Evolutionary conservation across 2,888 invertebrate species (phyloP).

Genomic region (Gordius sp.): DNA sequence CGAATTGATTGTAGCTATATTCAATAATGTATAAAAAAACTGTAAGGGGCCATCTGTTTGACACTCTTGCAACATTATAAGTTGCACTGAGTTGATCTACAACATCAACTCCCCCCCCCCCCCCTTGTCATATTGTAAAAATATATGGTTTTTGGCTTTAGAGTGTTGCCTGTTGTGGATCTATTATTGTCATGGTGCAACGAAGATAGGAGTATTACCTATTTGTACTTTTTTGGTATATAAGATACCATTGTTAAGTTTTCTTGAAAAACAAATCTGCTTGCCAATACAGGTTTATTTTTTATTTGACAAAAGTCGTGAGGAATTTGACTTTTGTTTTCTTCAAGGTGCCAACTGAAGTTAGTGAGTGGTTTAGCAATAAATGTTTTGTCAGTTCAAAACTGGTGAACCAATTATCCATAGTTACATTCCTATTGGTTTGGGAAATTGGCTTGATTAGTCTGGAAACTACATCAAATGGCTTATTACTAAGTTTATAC

Average conservation of each 20-base stretch:
- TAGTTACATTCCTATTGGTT: background rate
- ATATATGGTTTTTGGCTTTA: no score
- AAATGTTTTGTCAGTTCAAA: background rate
- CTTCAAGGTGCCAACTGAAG: background rate
- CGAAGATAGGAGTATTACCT: background rate
- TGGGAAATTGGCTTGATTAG: background rate
- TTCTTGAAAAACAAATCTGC: background rate
- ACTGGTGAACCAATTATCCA: no score
- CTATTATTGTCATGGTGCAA: background rate
- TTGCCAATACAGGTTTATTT: background rate
- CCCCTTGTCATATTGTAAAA: background rate
- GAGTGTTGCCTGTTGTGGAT: background rate
- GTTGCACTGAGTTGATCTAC: background rate
- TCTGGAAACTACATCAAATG: background rate
- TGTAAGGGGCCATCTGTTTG: background rate
- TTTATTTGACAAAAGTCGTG: background rate
- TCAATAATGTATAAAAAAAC: background rate
- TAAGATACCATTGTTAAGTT: background rate
- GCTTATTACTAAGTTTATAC: background rate
- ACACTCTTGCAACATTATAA: background rate
- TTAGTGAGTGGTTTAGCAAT: background rate
- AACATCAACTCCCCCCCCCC: background rate
- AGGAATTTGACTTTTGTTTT: background rate
- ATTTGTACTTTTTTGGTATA: background rate
- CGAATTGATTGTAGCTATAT: background rate